Evolutionary conservation across 92 coral and sea anemone species (phyloP).

Genomic region (Diadumene lineata): DNA sequence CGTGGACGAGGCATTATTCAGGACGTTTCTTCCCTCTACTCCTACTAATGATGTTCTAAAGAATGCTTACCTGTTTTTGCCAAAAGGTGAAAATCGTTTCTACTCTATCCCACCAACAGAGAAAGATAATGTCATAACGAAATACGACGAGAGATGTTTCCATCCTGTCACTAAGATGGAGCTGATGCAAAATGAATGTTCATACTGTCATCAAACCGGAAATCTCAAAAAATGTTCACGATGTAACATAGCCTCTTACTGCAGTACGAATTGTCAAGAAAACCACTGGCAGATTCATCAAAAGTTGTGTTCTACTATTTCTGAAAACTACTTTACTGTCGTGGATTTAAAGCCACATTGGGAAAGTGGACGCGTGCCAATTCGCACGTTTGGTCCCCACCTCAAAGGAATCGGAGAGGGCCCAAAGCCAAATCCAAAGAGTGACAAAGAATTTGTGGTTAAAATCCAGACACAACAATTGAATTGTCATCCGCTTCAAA

Average conservation of each 20-base stretch:
- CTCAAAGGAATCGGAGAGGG: conserved; percentile 60
- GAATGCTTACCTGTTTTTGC: neutral
- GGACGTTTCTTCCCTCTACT: too few species aligned
- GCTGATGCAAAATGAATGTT: conserved; percentile 35
- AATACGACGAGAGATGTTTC: conserved; percentile 35
- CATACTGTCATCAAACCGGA: conserved; percentile 45
- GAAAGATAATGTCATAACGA: conserved; percentile 33
- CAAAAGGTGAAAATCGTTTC: conserved; percentile 8
- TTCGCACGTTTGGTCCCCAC: conserved; percentile 45
- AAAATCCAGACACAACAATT: conserved; percentile 51
- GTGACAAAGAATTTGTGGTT: conserved; percentile 52
- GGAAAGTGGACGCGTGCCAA: neutral
- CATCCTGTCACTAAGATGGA: conserved; percentile 46
- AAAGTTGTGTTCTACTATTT: conserved; percentile 40
- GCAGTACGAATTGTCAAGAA: conserved; percentile 50
- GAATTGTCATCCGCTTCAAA: conserved; percentile 61
- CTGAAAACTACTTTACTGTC: conserved; percentile 43
- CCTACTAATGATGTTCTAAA: too few species aligned
- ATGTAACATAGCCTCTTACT: conserved; percentile 65
- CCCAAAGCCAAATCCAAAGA: conserved; percentile 47
- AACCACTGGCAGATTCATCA: conserved; percentile 57
- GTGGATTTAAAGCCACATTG: conserved; percentile 9
- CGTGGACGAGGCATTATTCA: neutral
- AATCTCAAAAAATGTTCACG: conserved; percentile 36
- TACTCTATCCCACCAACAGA: conserved; percentile 45